Evolutionary conservation across 2,888 invertebrate species (phyloP).

Genomic region (Diogma glabrata): DNA sequence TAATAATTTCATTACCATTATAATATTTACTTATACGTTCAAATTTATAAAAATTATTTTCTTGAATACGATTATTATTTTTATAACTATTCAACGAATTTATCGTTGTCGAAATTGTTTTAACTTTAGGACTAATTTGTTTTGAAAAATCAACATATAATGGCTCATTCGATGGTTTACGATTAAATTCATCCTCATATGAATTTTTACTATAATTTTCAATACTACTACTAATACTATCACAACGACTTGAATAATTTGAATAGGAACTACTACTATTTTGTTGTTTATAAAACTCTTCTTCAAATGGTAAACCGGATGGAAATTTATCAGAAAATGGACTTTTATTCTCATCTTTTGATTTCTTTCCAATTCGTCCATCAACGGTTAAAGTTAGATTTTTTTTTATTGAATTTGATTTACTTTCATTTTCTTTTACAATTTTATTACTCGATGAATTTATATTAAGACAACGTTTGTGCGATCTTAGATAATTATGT

Average conservation of each 20-base stretch:
- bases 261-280: constrained; percentile 27
- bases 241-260: constrained; percentile 34
- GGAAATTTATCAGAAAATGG: constrained; percentile 36
- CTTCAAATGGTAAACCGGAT: constrained; percentile 35
- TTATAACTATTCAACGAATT: constrained; percentile 3
- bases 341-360: constrained; percentile 18
- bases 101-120: constrained; percentile 2
- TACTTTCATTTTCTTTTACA: no score
- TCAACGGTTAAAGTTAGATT: no score
- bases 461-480: no score
- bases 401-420: no score
- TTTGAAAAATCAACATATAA: constrained; percentile 37
- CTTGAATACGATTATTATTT: constrained; percentile 3
- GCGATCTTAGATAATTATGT: no score
- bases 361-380: background rate
- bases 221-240: constrained; percentile 32
- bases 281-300: constrained; percentile 29
- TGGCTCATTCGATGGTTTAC: constrained; percentile 34
- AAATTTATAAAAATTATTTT: constrained; percentile 20
- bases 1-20: constrained; percentile 16
- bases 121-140: constrained; percentile 23
- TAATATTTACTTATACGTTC: constrained; percentile 17
- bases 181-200: constrained; percentile 32
- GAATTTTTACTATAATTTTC: constrained; percentile 13
- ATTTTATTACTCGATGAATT: no score